Evolutionary conservation across 2,113 vertebrate species (phyloP), one percentile per base, ranked within the genome.

Genomic region (Lagopus muta): DNA sequence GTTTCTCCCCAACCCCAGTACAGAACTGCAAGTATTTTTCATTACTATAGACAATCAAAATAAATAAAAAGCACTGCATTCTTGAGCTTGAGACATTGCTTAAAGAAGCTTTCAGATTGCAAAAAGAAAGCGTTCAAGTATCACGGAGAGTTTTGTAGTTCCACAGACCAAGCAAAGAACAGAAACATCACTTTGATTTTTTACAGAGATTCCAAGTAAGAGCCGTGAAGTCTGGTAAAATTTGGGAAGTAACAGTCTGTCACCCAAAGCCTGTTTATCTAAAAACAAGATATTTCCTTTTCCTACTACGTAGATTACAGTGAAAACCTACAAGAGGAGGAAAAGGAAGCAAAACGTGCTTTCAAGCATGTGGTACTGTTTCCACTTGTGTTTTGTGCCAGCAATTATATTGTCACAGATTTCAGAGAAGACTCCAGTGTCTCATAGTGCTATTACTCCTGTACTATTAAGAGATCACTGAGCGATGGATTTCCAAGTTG

Each of bases 261-360:
- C 38, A 55, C 27, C 27, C 74, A 80, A 79, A 57, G 32, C 8
- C 20, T 18, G 18, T 18, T n/a, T 32, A n/a, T 20, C 13, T n/a
- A 34, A 69, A 42, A 11, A 2, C 6, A 30, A 65, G 28, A 32
- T 13, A 65, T 45, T 32, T 65, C 43, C 50, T 80, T 57, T 75
- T 43, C 19, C 27, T 55, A 43, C 0, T 0, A 47, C 13, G 36
- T 1, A 11, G 13, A 58, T 3, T 11, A 64, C 9, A 52, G 9
- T 7, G 3, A 52, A 70, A 52, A 42, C 24, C 17, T 30, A 17
- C 8, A 80, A 65, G 55, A 70, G 27, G 9, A 32, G 9, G 25
- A 34, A 27, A 38, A 80, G 27, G 32, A 81, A 50, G 36, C 27
- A 73, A 69, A 62, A 34, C 1, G 3, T 8, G 30, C 21, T 24